These are phyloP conservation scores for Mesembrinibis cayennensis DNA, from an alignment of 2,113 vertebrate species.

Conservation along the genomic window DNA sequence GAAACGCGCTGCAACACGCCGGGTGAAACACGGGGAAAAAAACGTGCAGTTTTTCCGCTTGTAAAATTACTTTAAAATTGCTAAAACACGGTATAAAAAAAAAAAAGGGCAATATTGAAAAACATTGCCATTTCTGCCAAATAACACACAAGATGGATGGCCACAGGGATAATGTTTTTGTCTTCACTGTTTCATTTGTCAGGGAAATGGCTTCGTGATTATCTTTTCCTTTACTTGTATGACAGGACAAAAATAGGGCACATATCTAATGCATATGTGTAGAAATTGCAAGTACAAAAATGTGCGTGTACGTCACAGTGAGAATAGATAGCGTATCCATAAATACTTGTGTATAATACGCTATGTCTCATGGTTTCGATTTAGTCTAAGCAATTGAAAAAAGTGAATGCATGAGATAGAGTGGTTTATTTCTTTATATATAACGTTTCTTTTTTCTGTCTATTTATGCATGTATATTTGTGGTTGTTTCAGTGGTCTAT, in stretches of 20 bases:
- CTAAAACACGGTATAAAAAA: background rate
- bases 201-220: background rate
- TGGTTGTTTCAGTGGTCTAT: background rate
- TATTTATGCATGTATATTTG: background rate
- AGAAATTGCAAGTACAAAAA: background rate
- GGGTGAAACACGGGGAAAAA: background rate
- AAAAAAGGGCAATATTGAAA: background rate
- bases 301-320: background rate
- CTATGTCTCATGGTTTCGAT: background rate
- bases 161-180: background rate
- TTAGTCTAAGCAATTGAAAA: background rate
- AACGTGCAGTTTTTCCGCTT: background rate
- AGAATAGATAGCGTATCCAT: background rate
- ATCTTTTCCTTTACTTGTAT: background rate
- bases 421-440: background rate
- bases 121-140: background rate
- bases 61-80: background rate
- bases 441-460: background rate
- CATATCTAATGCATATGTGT: constrained; percentile 7
- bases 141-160: background rate
- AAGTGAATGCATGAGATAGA: background rate
- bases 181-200: background rate
- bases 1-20: background rate
- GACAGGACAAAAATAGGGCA: constrained; percentile 26
- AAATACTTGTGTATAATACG: background rate